Base-by-base conservation (phyloP, 2,797 vertebrate species). In the Apodemus agrarius region DNA sequence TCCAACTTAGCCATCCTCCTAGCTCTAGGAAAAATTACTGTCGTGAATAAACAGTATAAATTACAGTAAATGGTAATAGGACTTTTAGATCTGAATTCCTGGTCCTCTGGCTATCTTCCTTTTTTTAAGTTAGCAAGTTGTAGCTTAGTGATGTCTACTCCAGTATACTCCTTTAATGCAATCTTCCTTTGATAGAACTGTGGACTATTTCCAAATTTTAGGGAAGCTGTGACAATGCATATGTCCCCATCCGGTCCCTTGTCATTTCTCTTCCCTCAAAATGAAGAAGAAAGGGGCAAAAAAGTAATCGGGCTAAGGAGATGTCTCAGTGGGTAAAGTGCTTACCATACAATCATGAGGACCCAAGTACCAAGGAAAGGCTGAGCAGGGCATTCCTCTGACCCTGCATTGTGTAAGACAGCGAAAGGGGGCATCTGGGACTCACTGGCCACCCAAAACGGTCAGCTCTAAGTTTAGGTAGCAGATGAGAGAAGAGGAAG, bases 61-160 rank as follows among this genome's bases (percentile, higher is more conserved):
- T 19, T 7, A 72, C 67, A 72, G 69, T 82, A 61, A 59, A 37
- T 9, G 34, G 11, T 37, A 61, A 2, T 61, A 4, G 40, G n/a
- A 26, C 6, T 82, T 14, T 82, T 61, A 21, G n/a, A 40, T 61
- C 57, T 29, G n/a, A 82, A 61, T 14, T 61, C 37, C 14, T 83
- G 37, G 81, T 19, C 13, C 14, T 40, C n/a, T 82, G 22, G 13
- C 40, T 26, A 67, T 57, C 1, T 95, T 82, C 43, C 43, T 49
- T 88, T 87, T 87, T 46, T 13, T 90, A 76, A 65, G 76, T 96
- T 94, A 61, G 52, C 34, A 92, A 34, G 26, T 84, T 40, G 80
- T 95, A 93, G 37, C 22, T 85, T 69, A 69, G 67, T n/a, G n/a
- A 34, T 57, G 40, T 90, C 37, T 88, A 46, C 81, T 78, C 34